phyloP scores from a whole-genome alignment of 2,113 vertebrate species.

The Antennarius striatus region DNA sequence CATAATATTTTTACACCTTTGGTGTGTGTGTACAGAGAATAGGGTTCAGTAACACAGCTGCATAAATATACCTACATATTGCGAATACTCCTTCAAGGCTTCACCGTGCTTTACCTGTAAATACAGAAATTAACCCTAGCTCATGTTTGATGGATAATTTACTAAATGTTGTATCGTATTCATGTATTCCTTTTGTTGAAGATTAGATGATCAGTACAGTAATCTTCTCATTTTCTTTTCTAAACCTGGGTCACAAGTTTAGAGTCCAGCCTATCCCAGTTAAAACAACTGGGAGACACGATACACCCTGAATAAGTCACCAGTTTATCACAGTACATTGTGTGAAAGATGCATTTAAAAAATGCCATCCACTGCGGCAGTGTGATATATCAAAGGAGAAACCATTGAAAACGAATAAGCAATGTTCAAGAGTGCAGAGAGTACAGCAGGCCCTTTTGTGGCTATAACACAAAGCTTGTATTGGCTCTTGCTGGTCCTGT shows the following conservation, averaged over 20 bases:
- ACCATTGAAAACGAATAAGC: neutral
- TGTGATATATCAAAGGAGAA: constrained; percentile 3
- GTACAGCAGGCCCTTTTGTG: constrained; percentile 1
- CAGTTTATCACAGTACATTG: too few species aligned
- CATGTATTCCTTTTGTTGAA: too few species aligned
- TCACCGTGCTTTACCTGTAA: too few species aligned
- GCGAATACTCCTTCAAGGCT: too few species aligned
- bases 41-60: neutral
- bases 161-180: neutral
- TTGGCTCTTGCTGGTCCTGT: constrained; percentile 4
- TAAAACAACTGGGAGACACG: too few species aligned
- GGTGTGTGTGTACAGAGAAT: constrained; percentile 8
- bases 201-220: too few species aligned
- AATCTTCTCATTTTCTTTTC: too few species aligned
- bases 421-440: neutral
- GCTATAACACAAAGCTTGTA: constrained; percentile 20
- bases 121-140: neutral
- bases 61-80: neutral
- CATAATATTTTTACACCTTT: constrained; percentile 36
- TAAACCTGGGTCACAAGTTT: too few species aligned
- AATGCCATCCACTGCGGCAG: neutral
- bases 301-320: too few species aligned
- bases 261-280: too few species aligned
- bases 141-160: constrained; percentile 16
- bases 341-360: constrained; percentile 1